Base-by-base conservation (phyloP, 1,140 invertebrate species). In the Conus ventricosus region DNA sequence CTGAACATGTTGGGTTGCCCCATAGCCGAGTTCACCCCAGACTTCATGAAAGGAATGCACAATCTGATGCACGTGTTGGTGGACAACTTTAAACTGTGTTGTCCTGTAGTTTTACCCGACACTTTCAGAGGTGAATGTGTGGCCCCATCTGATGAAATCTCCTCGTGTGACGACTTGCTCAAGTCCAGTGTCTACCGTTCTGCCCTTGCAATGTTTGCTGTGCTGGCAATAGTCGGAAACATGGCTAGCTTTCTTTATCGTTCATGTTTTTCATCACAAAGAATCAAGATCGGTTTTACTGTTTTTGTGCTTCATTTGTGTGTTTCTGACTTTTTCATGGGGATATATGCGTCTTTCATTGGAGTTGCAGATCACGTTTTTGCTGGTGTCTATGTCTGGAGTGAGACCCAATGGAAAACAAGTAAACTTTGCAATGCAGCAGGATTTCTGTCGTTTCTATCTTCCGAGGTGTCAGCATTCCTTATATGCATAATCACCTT, bases 301-400 rank as follows among this genome's bases (percentile, higher is more conserved):
- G 81, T 90, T 5, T 90, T 92, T 39, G 87, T 93, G 39, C 85
- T 90, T 7, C 91, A 91, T 89, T 84, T 94, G n/a, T 89, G 90
- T 60, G 54, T 90, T 20, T 91, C 92, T 53, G 93, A 94, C 81
- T 88, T 93, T 27, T 17, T 92, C 10, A 94, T 93, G 93, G 93
- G 93, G 15, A 78, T 94, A 1, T 94, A 94, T 71, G 57, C 93
- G 67, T 83, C 91, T 15, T 91, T 93, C 20, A 93, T 94, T 25
- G 93, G 91, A 53, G 71, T 85, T 3, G 92, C 92, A 5, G 93
- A 94, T 78, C 84, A 88, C 17, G n/a, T 85, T n/a, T 94, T 90
- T 86, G 83, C 91, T 11, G 93, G 91, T 25, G 76, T 27, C 5
- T 94, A 94, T 80, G 84, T 90, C 17, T 87, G 83, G 53, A 85